Conservation (phyloP, 2,113 vertebrate species). For the Vimba vimba region DNA sequence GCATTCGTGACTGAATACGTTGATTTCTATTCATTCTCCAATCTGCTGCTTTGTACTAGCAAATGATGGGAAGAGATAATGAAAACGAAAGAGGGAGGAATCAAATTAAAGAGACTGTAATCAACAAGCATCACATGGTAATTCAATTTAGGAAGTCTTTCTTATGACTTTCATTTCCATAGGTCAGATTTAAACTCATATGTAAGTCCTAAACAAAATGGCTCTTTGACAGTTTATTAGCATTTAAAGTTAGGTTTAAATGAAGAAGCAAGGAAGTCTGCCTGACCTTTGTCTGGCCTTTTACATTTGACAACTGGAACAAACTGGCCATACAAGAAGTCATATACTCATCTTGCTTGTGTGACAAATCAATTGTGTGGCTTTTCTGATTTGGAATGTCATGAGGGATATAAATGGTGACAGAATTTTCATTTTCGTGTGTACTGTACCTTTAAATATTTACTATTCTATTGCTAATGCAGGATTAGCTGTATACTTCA, state of each 20-base stretch:
- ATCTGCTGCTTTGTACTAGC: conserved; percentile 35
- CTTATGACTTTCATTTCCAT: conserved; percentile 57
- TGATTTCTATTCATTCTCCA: conserved; percentile 46
- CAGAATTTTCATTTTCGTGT: background rate
- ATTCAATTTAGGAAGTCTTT: conserved; percentile 58
- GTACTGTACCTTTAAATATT: background rate
- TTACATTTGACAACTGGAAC: background rate
- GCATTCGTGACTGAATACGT: conserved; percentile 21
- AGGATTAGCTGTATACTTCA: background rate
- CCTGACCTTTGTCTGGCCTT: conserved; percentile 22
- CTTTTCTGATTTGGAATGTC: background rate
- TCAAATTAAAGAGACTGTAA: conserved; percentile 13
- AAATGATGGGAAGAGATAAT: conserved; percentile 40
- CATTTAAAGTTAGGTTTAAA: conserved; percentile 5
- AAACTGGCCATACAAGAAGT: background rate
- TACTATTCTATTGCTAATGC: background rate
- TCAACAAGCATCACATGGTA: conserved; percentile 50
- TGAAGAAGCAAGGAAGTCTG: conserved; percentile 30
- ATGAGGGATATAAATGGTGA: no score
- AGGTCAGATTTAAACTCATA: conserved; percentile 59
- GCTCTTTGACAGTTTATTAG: conserved; percentile 66
- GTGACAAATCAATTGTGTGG: background rate
- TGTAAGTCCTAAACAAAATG: conserved; percentile 61
- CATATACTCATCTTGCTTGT: background rate
- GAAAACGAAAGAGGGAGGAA: background rate